Evolutionary conservation across 92 coral and sea anemone species (phyloP).

Genomic region (Zoanthus sociatus): DNA sequence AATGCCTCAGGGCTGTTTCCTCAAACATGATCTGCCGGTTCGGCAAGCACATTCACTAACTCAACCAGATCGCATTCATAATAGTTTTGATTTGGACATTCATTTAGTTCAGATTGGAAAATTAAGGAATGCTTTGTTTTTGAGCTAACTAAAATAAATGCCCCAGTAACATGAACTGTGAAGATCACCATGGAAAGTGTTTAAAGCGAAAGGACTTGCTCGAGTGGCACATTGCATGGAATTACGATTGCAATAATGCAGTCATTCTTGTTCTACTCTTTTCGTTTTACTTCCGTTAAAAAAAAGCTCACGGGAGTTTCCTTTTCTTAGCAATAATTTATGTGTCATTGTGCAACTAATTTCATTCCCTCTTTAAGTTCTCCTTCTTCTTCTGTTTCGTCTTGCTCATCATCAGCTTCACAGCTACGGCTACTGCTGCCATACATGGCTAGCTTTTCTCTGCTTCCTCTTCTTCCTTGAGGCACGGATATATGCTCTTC

Average conservation of each 20-base stretch:
- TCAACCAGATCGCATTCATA: background rate
- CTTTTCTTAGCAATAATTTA: background rate
- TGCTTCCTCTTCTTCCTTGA: slow-evolving; percentile 47
- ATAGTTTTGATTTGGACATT: background rate
- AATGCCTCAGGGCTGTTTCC: background rate
- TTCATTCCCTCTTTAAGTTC: slow-evolving; percentile 37
- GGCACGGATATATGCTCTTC: slow-evolving; percentile 16
- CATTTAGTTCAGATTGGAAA: background rate
- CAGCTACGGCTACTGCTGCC: slow-evolving; percentile 98
- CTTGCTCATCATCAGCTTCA: slow-evolving; percentile 97
- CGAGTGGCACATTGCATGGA: slow-evolving; percentile 2
- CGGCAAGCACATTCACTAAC: background rate
- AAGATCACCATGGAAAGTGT: background rate
- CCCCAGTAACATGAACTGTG: background rate
- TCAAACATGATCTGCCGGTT: background rate
- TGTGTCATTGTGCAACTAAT: slow-evolving; percentile 36
- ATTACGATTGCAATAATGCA: background rate
- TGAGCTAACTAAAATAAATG: background rate
- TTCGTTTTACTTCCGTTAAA: background rate
- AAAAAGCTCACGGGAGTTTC: background rate
- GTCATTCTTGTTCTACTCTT: background rate
- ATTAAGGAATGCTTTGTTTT: background rate
- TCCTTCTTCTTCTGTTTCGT: slow-evolving; percentile 61
- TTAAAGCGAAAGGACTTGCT: background rate
- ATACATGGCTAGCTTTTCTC: slow-evolving; percentile 61